Base-by-base conservation (phyloP, 30 jellyfish, hydroid and myxozoan species). In the Aurelia aurita region DNA sequence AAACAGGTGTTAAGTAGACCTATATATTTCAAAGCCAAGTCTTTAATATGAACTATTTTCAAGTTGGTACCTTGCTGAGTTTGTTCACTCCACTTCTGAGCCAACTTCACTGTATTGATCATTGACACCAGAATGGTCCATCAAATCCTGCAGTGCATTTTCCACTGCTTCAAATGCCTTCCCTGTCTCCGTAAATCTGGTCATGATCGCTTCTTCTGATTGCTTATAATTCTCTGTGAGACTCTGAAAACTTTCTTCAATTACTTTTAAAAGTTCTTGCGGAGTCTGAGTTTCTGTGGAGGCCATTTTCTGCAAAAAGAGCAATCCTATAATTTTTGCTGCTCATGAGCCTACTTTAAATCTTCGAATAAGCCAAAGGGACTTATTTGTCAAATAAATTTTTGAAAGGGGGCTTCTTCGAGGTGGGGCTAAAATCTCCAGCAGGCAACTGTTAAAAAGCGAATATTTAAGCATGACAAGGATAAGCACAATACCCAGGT, bases 71-170 rank as follows among this genome's bases (percentile, higher is more conserved):
- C 51, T 5, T 39, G n/a, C n/a, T n/a, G 51, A 39, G 51, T 39
- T 39, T 9, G 7, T 8, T 46, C 57, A 74, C 69, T 87, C 96
- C 25, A 58, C 87, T 44, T 87, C 90, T 21, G 89, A 74, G 5
- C 78, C 96, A 19, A 72, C 86, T 22, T 87, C 96, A 76, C 96
- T 87, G 87, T 87, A 87, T 64, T 83, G 93, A 47, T 87, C 96
- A 87, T 87, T 87, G 13, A 87, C 90, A 22, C 96, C 96, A 19
- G 96, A 87, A 68, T 87, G 96, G 27, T 87, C 96, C 96, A 87
- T 87, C 28, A 87, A 59, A 69, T 87, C 96, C 39, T 87, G 79
- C 62, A 87, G 60, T 22, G 96, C 96, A 87, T 87, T 87, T 35
- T 87, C 96, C 11, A 87, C 86, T 45, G 90, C 86, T 76, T 87